Evolutionary conservation across 2,888 invertebrate genomes (phyloP).

Genomic region (Dyspetes luteomarginatus): DNA sequence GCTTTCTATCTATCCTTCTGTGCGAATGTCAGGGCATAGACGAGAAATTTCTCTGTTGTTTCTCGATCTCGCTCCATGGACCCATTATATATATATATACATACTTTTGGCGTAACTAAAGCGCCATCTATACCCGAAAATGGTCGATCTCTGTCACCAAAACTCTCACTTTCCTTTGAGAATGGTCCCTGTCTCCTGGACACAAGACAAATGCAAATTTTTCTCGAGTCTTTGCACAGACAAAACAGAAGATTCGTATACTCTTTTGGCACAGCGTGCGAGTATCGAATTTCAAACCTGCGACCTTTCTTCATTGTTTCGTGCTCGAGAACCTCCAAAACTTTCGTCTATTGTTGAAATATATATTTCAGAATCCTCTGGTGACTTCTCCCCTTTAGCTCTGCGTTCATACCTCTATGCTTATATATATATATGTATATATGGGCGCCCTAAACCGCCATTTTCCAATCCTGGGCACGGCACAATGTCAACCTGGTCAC

Average conservation of each 20-base stretch:
- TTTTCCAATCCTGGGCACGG: neutral
- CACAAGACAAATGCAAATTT: conserved; percentile 61
- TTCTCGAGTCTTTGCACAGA: neutral
- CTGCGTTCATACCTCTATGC: neutral
- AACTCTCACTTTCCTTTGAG: conserved; percentile 43
- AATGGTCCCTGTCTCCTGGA: too few species aligned
- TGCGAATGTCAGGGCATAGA: neutral
- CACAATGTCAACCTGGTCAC: conserved; percentile 74
- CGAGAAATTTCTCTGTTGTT: too few species aligned
- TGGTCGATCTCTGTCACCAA: conserved; percentile 63
- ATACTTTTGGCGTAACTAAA: conserved; percentile 78
- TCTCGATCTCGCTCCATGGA: neutral
- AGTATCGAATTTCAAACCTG: conserved; percentile 71
- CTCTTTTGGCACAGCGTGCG: conserved; percentile 44
- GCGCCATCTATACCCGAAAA: conserved; percentile 68
- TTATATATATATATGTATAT: neutral
- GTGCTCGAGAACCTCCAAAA: conserved; percentile 42
- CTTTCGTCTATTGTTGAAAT: conserved; percentile 71
- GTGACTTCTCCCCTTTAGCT: conserved; percentile 9
- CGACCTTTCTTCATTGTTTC: conserved; percentile 69
- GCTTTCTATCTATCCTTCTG: neutral
- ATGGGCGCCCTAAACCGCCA: too few species aligned
- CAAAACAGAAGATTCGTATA: conserved; percentile 3
- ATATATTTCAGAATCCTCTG: conserved; percentile 24
- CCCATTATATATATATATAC: conserved; percentile 67